Percentiles rank a stretch among this genome's conserved stretches.
phyloP scores from a whole-genome alignment of 2,113 vertebrate species.

The Pollimyrus isidori region DNA sequence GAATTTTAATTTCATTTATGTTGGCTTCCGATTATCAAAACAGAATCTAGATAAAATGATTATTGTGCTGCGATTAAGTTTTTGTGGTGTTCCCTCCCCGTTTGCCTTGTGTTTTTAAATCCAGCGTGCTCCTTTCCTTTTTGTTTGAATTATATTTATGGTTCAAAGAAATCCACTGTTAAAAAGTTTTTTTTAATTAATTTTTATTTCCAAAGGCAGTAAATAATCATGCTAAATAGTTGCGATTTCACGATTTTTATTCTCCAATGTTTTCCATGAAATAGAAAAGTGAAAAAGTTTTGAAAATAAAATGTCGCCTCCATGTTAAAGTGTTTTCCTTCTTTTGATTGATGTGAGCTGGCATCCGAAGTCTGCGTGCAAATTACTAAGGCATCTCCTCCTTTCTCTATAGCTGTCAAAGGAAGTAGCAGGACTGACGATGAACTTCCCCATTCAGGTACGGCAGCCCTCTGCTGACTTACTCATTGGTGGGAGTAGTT shows the following conservation, averaged over 20 bases:
- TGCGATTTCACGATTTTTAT: background rate
- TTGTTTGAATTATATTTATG: background rate
- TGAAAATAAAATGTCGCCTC: background rate
- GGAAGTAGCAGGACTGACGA: conserved; percentile 67
- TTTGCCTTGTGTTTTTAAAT: too few relatives aligned
- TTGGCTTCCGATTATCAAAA: too few relatives aligned
- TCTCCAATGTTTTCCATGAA: background rate
- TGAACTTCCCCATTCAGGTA: conserved; percentile 73
- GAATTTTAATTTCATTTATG: too few relatives aligned
- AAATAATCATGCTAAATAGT: background rate
- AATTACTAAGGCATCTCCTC: background rate
- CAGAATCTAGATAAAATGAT: too few relatives aligned
- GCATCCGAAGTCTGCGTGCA: background rate
- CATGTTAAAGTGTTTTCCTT: background rate
- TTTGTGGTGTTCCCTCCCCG: too few relatives aligned
- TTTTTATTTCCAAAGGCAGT: background rate
- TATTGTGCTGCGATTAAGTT: too few relatives aligned
- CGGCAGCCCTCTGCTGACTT: background rate
- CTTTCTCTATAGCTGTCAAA: conserved; percentile 57
- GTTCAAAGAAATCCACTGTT: background rate
- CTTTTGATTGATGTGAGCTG: background rate
- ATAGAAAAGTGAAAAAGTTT: background rate
- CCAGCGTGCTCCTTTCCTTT: background rate
- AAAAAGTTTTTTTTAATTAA: background rate
- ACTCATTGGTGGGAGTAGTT: background rate